Evolutionary conservation across 37 sponge, comb jelly and placozoan species (phyloP).

Genomic region (Geodia barretti): DNA sequence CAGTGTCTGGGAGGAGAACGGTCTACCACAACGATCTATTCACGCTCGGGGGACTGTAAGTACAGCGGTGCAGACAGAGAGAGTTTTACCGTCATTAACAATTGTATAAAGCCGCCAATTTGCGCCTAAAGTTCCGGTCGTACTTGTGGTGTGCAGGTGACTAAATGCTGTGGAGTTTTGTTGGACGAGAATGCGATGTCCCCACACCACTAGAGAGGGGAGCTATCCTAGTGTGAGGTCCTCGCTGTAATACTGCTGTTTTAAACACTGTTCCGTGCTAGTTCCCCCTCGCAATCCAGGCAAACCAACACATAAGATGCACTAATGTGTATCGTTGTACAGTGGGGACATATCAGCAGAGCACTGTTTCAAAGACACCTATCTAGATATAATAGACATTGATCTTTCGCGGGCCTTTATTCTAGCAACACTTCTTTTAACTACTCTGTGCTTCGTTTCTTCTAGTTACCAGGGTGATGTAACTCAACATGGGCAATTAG

Average conservation of each 20-base stretch:
- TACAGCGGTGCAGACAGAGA: no score
- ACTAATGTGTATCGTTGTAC: no score
- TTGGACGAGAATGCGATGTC: slow-evolving; percentile 53
- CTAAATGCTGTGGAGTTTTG: slow-evolving; percentile 14
- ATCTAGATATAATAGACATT: no score
- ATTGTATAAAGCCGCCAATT: slow-evolving; percentile 49
- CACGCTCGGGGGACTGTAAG: slow-evolving; percentile 23
- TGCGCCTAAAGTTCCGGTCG: no score
- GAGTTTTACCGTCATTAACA: no score
- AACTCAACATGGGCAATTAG: background rate
- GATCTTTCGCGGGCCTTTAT: no score
- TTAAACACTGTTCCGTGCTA: no score
- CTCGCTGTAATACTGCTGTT: background rate
- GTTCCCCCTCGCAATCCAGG: no score
- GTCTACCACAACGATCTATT: slow-evolving; percentile 56
- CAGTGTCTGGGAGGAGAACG: slow-evolving; percentile 14
- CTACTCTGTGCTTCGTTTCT: background rate
- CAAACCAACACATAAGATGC: background rate
- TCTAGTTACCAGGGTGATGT: background rate
- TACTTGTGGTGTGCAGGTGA: slow-evolving; percentile 10
- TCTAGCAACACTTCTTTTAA: no score
- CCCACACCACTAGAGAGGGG: slow-evolving; percentile 52
- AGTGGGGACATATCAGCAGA: no score
- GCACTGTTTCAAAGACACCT: no score
- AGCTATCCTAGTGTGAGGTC: slow-evolving; percentile 43